A percentile compares a stretch with the other conserved stretches of the same genome.
phyloP scores from a whole-genome alignment of 2,797 vertebrate species.

The Manis javanica region DNA sequence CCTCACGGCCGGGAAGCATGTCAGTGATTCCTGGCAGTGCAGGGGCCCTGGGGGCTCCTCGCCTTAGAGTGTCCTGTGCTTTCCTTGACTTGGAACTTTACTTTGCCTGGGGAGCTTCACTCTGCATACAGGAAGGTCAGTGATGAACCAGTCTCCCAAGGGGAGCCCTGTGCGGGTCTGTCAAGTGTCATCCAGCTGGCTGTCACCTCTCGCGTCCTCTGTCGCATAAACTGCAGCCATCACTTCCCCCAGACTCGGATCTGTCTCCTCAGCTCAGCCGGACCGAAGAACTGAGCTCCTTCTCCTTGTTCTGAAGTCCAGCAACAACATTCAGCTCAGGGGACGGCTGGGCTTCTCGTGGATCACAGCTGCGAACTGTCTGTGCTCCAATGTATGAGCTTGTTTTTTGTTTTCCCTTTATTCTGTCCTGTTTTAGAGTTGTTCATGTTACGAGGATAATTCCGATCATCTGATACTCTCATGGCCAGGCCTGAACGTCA shows the following conservation, averaged over 20 bases:
- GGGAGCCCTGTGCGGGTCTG: no score
- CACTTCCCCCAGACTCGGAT: not conserved
- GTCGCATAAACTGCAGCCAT: not conserved
- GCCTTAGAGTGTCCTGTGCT: not conserved
- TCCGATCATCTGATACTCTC: no score
- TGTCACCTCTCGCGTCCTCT: not conserved
- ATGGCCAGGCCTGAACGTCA: not conserved
- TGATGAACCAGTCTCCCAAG: not conserved
- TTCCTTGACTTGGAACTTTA: not conserved
- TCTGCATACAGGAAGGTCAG: not conserved
- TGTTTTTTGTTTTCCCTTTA: not conserved
- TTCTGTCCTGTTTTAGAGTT: not conserved
- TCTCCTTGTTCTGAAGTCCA: not conserved
- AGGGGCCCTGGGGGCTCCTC: not conserved
- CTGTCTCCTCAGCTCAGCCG: not conserved
- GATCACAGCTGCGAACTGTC: not conserved
- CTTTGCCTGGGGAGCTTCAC: not conserved
- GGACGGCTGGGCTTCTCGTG: not conserved
- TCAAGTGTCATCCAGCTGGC: not conserved
- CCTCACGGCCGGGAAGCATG: not conserved
- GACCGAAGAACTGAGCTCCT: not conserved
- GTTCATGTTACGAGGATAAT: not conserved
- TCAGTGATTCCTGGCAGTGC: not conserved
- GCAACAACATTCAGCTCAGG: not conserved
- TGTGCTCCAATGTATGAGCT: not conserved